A percentile compares a stretch with the other conserved stretches of the same genome.
These are phyloP conservation scores for Tachypleus tridentatus DNA, from an alignment of 1,140 invertebrate species.

Conservation along the genomic window DNA sequence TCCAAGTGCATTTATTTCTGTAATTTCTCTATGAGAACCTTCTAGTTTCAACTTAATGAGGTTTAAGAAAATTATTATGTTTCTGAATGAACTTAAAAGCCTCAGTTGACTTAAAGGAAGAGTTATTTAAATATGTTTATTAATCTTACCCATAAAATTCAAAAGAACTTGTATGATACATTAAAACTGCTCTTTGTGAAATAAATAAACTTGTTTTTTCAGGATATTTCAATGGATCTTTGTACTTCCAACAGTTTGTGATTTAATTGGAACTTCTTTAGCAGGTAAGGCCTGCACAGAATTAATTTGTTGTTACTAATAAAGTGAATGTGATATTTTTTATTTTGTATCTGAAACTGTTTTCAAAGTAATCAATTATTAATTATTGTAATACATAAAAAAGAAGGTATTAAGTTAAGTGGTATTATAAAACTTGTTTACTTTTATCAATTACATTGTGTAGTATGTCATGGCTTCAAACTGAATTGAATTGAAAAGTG, in stretches of 20 bases:
- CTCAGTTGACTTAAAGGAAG: too few species aligned
- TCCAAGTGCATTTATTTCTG: too few species aligned
- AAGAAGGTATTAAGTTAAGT: background rate
- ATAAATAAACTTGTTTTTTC: background rate
- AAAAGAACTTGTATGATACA: too few species aligned
- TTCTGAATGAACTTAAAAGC: too few species aligned
- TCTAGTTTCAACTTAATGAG: too few species aligned
- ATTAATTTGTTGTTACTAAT: background rate
- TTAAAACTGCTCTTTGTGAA: too few species aligned
- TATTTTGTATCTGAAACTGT: background rate
- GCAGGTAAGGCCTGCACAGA: background rate
- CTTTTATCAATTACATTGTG: background rate
- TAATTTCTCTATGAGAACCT: too few species aligned
- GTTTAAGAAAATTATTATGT: too few species aligned
- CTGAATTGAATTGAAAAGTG: background rate
- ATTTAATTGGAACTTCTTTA: constrained; percentile 5
- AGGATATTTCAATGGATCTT: constrained; percentile 4
- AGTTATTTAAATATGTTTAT: too few species aligned
- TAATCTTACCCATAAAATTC: too few species aligned
- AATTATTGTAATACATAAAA: background rate
- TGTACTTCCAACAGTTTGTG: background rate
- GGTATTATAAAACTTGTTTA: background rate
- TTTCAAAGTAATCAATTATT: background rate
- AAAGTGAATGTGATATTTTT: background rate
- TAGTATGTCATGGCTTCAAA: background rate